phyloP scores from a whole-genome alignment of 2,797 vertebrate species.

The Iguana delicatissima region DNA sequence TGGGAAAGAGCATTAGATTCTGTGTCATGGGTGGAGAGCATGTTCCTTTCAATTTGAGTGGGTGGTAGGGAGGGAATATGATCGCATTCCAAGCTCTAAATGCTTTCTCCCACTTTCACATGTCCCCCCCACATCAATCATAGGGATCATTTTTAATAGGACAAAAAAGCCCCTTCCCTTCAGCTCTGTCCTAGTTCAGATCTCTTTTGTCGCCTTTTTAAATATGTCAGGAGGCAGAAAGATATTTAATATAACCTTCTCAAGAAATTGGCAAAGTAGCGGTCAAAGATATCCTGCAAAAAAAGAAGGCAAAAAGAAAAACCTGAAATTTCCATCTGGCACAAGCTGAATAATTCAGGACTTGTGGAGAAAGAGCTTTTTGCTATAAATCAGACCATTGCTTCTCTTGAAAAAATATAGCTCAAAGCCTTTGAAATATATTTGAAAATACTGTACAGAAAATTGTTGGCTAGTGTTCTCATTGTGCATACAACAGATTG shows the following conservation, averaged over 20 bases:
- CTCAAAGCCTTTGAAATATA: neutral
- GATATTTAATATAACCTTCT: slow-evolving; percentile 14
- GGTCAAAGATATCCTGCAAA: neutral
- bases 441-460: neutral
- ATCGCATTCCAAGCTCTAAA: neutral
- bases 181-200: neutral
- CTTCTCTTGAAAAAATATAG: neutral
- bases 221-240: neutral
- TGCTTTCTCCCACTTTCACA: neutral
- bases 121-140: neutral
- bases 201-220: slow-evolving; percentile 17
- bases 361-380: slow-evolving; percentile 27
- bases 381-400: slow-evolving; percentile 20
- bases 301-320: slow-evolving; percentile 11
- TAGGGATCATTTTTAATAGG: neutral
- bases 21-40: neutral
- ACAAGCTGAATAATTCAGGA: neutral
- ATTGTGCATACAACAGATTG: neutral
- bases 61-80: neutral
- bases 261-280: neutral
- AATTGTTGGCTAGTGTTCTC: neutral
- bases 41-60: neutral
- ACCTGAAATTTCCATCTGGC: neutral
- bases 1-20: neutral
- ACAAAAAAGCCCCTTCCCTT: neutral